Conservation (phyloP, 2,113 vertebrate genomes). For the Scytalopus superciliaris region DNA sequence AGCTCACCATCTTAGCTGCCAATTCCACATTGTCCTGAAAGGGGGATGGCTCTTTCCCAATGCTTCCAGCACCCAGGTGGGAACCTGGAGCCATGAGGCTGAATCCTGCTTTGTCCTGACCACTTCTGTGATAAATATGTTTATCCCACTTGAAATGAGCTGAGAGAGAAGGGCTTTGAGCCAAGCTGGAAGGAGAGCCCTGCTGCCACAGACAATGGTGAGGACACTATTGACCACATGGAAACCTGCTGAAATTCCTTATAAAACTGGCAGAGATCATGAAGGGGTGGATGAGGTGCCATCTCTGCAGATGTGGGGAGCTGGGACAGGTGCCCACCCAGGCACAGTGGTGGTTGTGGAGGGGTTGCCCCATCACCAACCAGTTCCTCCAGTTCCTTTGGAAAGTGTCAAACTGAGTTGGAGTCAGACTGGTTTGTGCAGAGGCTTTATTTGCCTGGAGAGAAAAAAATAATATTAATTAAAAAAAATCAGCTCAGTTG, state of each 20-base stretch:
- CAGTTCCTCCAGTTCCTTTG: not conserved
- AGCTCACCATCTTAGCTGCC: not conserved
- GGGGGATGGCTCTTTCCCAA: not conserved
- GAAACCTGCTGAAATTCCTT: not conserved
- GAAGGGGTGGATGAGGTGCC: not conserved
- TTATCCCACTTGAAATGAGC: not conserved
- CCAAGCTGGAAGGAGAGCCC: not conserved
- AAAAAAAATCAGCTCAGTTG: not conserved
- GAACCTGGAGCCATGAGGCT: not conserved
- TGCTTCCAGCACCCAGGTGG: not conserved
- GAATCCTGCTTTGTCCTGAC: not conserved
- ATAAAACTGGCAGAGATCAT: not conserved
- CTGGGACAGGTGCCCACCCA: not conserved
- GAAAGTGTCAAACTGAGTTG: not conserved
- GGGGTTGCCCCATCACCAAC: not conserved
- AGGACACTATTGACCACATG: not conserved
- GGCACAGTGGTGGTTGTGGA: not conserved
- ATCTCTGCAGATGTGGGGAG: not conserved
- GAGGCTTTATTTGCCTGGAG: constrained; percentile 6
- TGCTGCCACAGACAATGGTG: not conserved
- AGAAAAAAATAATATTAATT: not conserved
- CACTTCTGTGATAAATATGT: fast-evolving
- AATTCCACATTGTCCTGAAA: not conserved
- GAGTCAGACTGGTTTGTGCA: constrained; percentile 44
- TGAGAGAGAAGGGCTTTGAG: not conserved